Conservation (phyloP, 37 sponge, comb jelly and placozoan species). For the Aphrocallistes beatrix region DNA sequence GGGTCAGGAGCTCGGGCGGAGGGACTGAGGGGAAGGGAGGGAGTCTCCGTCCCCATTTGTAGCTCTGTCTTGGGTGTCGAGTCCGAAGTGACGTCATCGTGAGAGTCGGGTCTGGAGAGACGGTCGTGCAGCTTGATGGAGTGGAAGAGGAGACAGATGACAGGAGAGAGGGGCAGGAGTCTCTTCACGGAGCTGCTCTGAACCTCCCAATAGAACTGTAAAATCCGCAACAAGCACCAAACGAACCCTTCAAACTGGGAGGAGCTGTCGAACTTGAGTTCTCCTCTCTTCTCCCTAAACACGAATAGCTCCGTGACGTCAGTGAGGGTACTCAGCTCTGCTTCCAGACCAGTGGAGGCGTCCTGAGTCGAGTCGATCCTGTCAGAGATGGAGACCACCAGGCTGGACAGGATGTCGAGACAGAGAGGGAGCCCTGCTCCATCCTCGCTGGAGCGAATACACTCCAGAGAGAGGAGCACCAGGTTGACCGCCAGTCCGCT, state of each 20-base stretch:
- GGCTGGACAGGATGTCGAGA: background rate
- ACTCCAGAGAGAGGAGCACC: background rate
- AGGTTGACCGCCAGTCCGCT: background rate
- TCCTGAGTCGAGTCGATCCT: background rate
- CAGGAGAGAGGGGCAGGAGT: background rate
- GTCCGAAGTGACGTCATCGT: background rate
- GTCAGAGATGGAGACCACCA: background rate
- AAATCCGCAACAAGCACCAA: background rate
- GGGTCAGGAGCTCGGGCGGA: background rate
- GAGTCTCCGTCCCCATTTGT: too few relatives aligned
- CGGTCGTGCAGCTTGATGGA: background rate
- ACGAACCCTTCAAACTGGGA: background rate
- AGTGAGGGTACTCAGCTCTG: background rate
- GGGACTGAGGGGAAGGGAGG: background rate
- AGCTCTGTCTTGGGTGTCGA: too few relatives aligned
- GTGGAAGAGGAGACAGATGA: background rate
- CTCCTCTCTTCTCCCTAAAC: background rate
- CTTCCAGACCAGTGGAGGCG: background rate
- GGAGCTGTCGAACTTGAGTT: background rate
- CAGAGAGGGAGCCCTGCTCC: background rate
- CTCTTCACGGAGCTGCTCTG: background rate
- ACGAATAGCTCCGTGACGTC: background rate
- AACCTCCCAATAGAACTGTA: constrained; percentile 3
- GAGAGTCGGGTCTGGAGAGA: too few relatives aligned
- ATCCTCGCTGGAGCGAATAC: background rate